phyloP scores from a whole-genome alignment of 2,888 invertebrate species.

The Criorhina ranunculi region DNA sequence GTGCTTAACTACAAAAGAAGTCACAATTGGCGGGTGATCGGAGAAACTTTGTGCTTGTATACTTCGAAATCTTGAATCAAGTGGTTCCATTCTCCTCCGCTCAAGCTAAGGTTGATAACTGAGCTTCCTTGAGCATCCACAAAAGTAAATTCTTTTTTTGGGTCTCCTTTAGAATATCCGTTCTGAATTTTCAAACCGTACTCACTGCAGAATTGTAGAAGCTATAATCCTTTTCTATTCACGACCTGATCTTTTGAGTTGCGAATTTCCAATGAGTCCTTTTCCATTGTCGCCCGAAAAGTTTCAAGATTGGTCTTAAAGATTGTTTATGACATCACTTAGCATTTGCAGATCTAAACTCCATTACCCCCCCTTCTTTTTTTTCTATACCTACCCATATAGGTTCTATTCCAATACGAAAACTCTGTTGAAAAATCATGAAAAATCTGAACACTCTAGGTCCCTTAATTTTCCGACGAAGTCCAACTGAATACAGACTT shows the following conservation, averaged over 20 bases:
- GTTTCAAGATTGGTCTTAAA: neutral
- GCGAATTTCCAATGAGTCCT: neutral
- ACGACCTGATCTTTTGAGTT: neutral
- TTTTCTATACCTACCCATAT: too few species aligned
- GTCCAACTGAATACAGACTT: too few species aligned
- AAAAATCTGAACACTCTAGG: too few species aligned
- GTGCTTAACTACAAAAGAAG: neutral
- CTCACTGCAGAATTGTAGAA: constrained; percentile 4
- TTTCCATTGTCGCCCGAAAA: neutral
- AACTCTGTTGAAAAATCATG: too few species aligned
- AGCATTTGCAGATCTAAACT: neutral
- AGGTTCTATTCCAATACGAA: too few species aligned
- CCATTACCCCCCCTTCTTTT: too few species aligned
- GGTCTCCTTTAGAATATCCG: neutral
- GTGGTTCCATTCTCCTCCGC: constrained; percentile 1
- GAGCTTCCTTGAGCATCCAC: constrained; percentile 1
- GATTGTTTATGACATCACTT: neutral
- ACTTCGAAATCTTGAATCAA: constrained; percentile 1
- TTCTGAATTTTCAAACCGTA: constrained; percentile 1
- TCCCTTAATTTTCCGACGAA: too few species aligned
- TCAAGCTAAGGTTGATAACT: neutral
- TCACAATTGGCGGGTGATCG: neutral
- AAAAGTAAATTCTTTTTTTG: neutral
- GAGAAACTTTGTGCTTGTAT: constrained; percentile 1
- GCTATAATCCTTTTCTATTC: neutral